These are phyloP conservation scores for Maconellicoccus hirsutus DNA, from an alignment of 1,140 invertebrate species.

Conservation along the genomic window DNA sequence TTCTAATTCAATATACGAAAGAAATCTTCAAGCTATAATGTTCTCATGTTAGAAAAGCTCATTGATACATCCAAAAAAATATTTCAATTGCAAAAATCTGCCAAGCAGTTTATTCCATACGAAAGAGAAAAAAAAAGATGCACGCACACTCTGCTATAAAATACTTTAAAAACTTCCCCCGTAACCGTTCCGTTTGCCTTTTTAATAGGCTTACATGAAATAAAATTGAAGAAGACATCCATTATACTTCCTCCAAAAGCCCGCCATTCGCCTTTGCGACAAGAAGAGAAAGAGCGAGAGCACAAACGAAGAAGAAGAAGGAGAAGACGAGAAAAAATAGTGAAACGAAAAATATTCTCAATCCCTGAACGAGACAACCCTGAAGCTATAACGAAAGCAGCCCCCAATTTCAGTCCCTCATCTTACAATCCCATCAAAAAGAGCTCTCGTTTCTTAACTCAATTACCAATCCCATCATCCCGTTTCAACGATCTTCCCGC, in stretches of 20 bases:
- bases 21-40: no score
- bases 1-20: no score
- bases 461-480: constrained; percentile 22
- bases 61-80: no score
- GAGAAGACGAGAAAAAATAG: constrained; percentile 24
- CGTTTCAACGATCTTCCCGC: constrained; percentile 17
- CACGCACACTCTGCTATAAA: not conserved
- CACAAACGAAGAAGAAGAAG: constrained; percentile 24
- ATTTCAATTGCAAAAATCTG: no score
- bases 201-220: constrained; percentile 1
- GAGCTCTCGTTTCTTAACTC: constrained; percentile 20
- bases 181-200: not conserved
- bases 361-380: constrained; percentile 21
- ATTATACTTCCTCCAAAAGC: constrained; percentile 5
- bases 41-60: no score
- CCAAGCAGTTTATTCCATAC: no score
- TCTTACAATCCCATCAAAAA: constrained; percentile 22
- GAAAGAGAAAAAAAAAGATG: no score
- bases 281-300: not conserved
- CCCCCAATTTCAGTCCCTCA: constrained; percentile 19
- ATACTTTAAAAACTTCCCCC: constrained; percentile 12
- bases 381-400: constrained; percentile 17
- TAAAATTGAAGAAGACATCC: constrained; percentile 20
- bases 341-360: constrained; percentile 31
- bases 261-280: not conserved